Conservation (phyloP, 2,888 invertebrate genomes). For the Pyrrhosoma nymphula region DNA sequence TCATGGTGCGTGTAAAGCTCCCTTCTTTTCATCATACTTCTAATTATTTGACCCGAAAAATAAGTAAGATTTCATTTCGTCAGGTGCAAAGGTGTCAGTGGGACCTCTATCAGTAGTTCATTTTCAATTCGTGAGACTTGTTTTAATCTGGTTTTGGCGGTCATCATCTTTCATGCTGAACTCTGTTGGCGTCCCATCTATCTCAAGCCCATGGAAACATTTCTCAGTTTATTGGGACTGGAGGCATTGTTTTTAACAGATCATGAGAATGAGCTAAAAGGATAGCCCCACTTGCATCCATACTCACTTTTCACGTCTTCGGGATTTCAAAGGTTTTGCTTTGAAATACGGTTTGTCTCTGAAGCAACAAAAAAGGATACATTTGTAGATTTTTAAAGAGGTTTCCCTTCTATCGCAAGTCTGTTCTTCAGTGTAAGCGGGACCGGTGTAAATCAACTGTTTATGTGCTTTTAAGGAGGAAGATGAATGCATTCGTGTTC, state of each 20-base stretch:
- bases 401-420: slow-evolving; percentile 35
- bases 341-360: slow-evolving; percentile 49
- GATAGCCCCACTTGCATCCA: neutral
- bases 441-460: neutral
- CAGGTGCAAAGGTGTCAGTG: too few species aligned
- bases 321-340: neutral
- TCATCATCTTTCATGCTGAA: too few species aligned
- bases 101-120: too few species aligned
- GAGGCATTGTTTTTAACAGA: neutral
- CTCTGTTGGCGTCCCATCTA: too few species aligned
- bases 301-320: neutral
- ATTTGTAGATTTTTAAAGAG: slow-evolving; percentile 48
- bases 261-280: neutral
- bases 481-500: slow-evolving; percentile 54
- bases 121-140: too few species aligned
- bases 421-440: slow-evolving; percentile 45
- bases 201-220: too few species aligned
- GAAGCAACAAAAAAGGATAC: neutral
- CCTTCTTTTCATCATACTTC: neutral
- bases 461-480: slow-evolving; percentile 57
- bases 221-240: neutral
- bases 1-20: neutral
- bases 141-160: too few species aligned
- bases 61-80: too few species aligned
- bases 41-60: too few species aligned